phyloP scores from a whole-genome alignment of 2,888 invertebrate genomes.

The Acanthoscelides obtectus region DNA sequence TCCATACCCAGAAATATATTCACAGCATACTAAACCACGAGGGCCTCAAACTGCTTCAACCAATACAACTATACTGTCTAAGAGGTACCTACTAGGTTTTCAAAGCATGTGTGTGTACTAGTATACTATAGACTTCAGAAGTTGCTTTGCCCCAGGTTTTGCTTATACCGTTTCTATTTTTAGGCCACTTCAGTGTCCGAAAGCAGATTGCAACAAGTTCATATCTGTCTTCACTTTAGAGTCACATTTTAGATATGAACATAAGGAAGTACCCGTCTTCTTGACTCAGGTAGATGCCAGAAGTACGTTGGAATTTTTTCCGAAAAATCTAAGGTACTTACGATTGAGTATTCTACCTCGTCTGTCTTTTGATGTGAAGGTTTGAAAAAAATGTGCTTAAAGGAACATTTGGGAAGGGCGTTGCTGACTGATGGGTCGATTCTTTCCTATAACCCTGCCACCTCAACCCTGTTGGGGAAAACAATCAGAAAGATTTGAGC shows the following conservation, averaged over 20 bases:
- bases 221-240: constrained; percentile 52
- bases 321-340: constrained; percentile 29
- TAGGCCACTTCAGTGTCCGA: constrained; percentile 52
- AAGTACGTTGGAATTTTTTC: constrained; percentile 37
- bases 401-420: too few species aligned
- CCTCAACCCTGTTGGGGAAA: too few species aligned
- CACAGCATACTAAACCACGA: constrained; percentile 6
- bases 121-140: neutral
- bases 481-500: too few species aligned
- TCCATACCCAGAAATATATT: constrained; percentile 25
- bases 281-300: constrained; percentile 34
- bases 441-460: too few species aligned
- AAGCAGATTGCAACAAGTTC: constrained; percentile 50
- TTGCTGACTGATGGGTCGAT: too few species aligned
- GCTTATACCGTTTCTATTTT: constrained; percentile 25
- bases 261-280: constrained; percentile 41
- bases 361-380: too few species aligned
- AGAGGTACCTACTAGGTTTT: constrained; percentile 21
- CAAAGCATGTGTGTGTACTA: neutral
- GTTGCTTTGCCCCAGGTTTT: too few species aligned
- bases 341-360: too few species aligned
- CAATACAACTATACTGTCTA: constrained; percentile 21
- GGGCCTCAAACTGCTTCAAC: constrained; percentile 11
- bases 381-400: too few species aligned
- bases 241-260: constrained; percentile 56